These are phyloP conservation scores for Geophilus truncorum DNA, from an alignment of 2,888 invertebrate genomes.

Conservation along the genomic window DNA sequence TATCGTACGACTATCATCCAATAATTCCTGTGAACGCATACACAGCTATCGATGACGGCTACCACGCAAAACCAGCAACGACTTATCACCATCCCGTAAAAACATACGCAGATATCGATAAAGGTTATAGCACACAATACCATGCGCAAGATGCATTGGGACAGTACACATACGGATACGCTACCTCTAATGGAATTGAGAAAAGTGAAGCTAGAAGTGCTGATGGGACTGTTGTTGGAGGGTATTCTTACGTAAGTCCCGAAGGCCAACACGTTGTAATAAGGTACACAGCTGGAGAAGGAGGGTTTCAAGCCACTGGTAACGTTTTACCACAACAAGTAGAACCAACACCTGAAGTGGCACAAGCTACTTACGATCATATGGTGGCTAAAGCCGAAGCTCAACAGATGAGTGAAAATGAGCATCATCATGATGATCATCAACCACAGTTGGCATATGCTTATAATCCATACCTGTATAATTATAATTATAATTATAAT, in stretches of 20 bases:
- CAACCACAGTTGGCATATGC: neutral
- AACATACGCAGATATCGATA: neutral
- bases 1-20: neutral
- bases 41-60: neutral
- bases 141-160: conserved; percentile 2
- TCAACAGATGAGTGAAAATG: neutral
- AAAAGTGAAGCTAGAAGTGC: neutral
- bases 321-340: conserved; percentile 9
- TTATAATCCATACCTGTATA: neutral
- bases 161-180: conserved; percentile 5
- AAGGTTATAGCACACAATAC: neutral
- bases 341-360: conserved; percentile 8
- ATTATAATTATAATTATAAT: no score
- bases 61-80: neutral
- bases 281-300: neutral
- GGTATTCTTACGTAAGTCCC: neutral
- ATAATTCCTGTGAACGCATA: neutral
- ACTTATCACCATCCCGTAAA: no score
- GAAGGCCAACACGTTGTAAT: neutral
- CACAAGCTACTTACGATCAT: neutral
- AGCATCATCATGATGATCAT: no score
- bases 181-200: neutral
- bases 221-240: neutral
- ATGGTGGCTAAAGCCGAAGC: conserved; percentile 15
- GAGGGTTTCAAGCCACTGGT: neutral